These are phyloP conservation scores for Lepidochitona cinerea DNA, from an alignment of 2,888 invertebrate species.

Conservation along the genomic window DNA sequence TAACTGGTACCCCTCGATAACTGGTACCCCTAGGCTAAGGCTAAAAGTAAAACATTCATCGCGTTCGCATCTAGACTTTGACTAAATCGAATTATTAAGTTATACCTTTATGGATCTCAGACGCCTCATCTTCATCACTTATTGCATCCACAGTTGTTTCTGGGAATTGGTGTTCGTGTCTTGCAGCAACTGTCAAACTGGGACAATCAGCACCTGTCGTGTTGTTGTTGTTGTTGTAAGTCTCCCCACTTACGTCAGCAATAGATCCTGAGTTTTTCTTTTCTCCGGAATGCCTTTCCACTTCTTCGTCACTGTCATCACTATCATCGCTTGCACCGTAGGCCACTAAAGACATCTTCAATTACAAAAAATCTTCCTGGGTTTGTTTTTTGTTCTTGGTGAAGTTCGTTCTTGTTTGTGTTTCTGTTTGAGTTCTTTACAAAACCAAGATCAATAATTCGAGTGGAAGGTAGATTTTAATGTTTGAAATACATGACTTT, in stretches of 20 bases:
- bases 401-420: too few relatives aligned
- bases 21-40: background rate
- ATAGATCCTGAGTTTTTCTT: too few relatives aligned
- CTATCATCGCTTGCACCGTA: slow-evolving; percentile 50
- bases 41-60: background rate
- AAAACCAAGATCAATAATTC: too few relatives aligned
- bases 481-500: too few relatives aligned
- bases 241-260: too few relatives aligned
- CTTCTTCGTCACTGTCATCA: slow-evolving; percentile 43
- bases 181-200: background rate
- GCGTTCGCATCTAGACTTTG: background rate
- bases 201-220: background rate
- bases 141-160: background rate
- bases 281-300: background rate
- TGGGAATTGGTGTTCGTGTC: background rate
- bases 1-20: too few relatives aligned
- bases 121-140: background rate
- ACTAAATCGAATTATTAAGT: background rate
- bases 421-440: too few relatives aligned
- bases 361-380: too few relatives aligned
- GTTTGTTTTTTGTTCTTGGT: too few relatives aligned
- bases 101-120: background rate
- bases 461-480: too few relatives aligned
- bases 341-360: slow-evolving; percentile 46
- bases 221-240: background rate